Conservation (phyloP, 2,113 vertebrate genomes). For the Cryptotis parvus region DNA sequence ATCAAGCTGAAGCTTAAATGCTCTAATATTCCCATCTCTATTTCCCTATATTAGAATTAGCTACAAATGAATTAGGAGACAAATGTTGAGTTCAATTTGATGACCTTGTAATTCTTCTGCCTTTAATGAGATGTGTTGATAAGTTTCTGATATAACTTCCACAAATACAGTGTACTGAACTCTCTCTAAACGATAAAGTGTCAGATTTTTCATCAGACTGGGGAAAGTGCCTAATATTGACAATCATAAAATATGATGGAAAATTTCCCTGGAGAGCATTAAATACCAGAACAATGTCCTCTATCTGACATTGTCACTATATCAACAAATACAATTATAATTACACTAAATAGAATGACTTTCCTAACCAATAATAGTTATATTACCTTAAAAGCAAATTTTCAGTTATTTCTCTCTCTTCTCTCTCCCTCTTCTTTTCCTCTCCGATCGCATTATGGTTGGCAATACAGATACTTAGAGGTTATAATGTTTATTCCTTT, state of each 20-base stretch:
- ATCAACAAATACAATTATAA: slow-evolving; percentile 30
- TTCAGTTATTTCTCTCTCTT: too few species aligned
- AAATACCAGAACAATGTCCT: neutral
- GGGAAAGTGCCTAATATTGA: neutral
- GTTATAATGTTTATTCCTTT: too few species aligned
- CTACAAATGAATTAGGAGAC: neutral
- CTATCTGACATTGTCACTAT: neutral
- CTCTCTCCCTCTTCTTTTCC: too few species aligned
- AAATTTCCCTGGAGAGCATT: slow-evolving; percentile 47
- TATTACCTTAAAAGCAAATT: neutral
- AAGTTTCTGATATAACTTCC: neutral
- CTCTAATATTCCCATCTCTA: neutral
- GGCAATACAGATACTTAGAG: too few species aligned
- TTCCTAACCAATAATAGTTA: neutral
- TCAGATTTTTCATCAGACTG: neutral
- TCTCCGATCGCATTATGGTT: too few species aligned
- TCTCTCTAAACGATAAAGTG: neutral
- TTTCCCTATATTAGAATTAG: too few species aligned
- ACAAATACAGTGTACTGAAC: neutral
- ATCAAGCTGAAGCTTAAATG: neutral
- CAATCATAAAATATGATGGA: neutral
- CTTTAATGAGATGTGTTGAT: slow-evolving; percentile 32
- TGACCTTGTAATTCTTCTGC: neutral
- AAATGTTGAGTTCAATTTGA: neutral
- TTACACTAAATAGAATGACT: neutral